Percentiles rank a stretch among this genome's conserved stretches.
Evolutionary conservation across 1,140 invertebrate species (phyloP).

Genomic region (Adelges cooleyi): DNA sequence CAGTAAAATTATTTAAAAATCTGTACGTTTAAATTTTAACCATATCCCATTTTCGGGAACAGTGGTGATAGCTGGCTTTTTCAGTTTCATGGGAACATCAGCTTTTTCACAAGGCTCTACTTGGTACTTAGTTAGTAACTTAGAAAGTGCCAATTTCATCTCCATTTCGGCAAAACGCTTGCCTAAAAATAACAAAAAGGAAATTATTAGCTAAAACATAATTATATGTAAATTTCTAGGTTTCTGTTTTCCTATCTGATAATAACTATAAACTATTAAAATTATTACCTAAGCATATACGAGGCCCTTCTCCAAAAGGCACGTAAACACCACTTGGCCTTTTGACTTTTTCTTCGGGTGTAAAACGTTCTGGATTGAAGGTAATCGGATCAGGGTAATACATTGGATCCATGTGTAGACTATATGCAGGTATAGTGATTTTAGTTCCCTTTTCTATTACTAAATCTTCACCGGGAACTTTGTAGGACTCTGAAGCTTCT

Average conservation of each 20-base stretch:
- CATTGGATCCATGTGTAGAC: constrained; percentile 38
- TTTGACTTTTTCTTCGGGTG: constrained; percentile 35
- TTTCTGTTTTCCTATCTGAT: no score
- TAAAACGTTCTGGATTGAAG: constrained; percentile 51
- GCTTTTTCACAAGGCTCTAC: constrained; percentile 29
- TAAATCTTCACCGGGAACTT: constrained; percentile 40
- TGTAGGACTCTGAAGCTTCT: constrained; percentile 42
- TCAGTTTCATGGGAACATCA: constrained; percentile 4
- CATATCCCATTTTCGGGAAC: constrained; percentile 18
- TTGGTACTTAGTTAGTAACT: constrained; percentile 33
- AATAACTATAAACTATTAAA: no score
- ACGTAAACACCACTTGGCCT: constrained; percentile 40
- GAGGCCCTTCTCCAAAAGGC: constrained; percentile 45
- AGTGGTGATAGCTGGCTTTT: background rate
- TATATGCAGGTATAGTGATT: constrained; percentile 41
- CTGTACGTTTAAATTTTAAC: constrained; percentile 1
- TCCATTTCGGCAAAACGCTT: constrained; percentile 31
- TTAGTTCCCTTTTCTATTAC: constrained; percentile 42
- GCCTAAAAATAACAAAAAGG: constrained; percentile 28
- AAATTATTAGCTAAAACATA: constrained; percentile 32
- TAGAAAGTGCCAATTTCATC: constrained; percentile 30
- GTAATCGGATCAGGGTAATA: constrained; percentile 46
- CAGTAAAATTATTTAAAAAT: no score
- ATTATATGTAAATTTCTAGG: no score
- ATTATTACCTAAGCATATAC: constrained; percentile 39